Evolutionary conservation across 2,888 invertebrate species (phyloP).

Genomic region (Cheilosia soror): DNA sequence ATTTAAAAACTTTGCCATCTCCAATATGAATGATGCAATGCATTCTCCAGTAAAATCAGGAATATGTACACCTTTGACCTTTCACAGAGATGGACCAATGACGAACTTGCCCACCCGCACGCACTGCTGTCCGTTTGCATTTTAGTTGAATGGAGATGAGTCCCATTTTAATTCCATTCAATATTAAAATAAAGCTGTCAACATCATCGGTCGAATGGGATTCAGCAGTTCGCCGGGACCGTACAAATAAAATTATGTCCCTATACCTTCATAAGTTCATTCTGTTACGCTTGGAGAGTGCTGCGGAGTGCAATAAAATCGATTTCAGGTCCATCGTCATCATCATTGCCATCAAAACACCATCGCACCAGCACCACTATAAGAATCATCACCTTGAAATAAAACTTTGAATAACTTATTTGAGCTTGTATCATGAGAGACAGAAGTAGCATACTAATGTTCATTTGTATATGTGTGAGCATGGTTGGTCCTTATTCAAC

Average conservation of each 20-base stretch:
- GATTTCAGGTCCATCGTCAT: slow-evolving; percentile 38
- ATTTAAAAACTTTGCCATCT: neutral
- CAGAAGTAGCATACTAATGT: neutral
- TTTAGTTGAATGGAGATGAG: neutral
- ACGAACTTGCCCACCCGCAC: neutral
- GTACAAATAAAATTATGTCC: neutral
- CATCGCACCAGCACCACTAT: neutral
- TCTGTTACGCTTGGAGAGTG: neutral
- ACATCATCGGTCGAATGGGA: neutral
- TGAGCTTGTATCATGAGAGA: slow-evolving; percentile 19
- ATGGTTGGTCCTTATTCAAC: neutral
- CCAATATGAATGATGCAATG: slow-evolving; percentile 13
- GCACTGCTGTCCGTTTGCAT: neutral
- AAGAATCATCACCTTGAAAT: slow-evolving; percentile 48
- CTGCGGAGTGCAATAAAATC: slow-evolving; percentile 47
- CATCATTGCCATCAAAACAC: slow-evolving; percentile 11
- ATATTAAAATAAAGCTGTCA: slow-evolving; percentile 1
- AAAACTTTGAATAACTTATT: slow-evolving; percentile 43
- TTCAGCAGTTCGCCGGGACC: neutral
- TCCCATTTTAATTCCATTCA: slow-evolving; percentile 4
- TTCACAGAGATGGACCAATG: slow-evolving; percentile 11
- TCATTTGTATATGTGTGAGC: neutral
- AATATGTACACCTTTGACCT: slow-evolving; percentile 37
- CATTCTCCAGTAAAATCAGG: slow-evolving; percentile 1
- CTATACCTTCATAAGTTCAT: too few relatives aligned